A percentile compares a stretch with the other conserved stretches of the same genome.
phyloP scores from a whole-genome alignment of 2,113 vertebrate species.

The Rhea americana region DNA sequence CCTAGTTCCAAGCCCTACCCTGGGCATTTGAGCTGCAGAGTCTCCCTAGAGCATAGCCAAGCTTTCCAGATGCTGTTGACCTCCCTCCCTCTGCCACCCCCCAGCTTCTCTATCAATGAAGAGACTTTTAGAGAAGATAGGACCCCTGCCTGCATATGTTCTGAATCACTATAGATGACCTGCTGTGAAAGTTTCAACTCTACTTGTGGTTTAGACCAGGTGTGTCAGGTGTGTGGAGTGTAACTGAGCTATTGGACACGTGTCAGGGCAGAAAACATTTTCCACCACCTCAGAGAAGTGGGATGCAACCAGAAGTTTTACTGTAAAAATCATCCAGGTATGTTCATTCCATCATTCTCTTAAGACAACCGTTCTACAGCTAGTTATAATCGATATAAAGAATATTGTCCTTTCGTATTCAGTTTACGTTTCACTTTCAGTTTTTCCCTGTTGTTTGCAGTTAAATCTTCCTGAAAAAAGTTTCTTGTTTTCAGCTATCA shows the following conservation, averaged over 20 bases:
- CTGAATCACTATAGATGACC: neutral
- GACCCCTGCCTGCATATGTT: neutral
- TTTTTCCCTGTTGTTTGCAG: neutral
- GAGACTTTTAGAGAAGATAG: neutral
- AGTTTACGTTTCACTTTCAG: neutral
- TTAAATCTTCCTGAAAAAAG: neutral
- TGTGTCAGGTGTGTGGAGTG: neutral
- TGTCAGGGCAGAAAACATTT: neutral
- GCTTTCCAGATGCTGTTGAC: neutral
- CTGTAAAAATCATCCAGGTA: neutral
- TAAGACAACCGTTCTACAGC: neutral
- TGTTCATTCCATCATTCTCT: neutral
- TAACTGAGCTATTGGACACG: neutral
- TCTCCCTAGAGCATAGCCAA: neutral
- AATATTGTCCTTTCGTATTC: neutral
- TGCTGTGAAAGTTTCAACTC: neutral
- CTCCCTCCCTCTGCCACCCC: neutral
- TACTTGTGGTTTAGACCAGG: neutral
- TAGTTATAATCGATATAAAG: neutral
- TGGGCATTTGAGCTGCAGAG: neutral
- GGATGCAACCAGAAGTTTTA: neutral
- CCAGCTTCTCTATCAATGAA: neutral
- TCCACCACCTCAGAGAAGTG: neutral
- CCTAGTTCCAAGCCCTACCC: neutral
- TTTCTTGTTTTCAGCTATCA: neutral